A percentile compares a stretch with the other conserved stretches of the same genome.
These are phyloP conservation scores for Philopotamus ludificatus DNA, from an alignment of 1,140 invertebrate species.

Conservation along the genomic window DNA sequence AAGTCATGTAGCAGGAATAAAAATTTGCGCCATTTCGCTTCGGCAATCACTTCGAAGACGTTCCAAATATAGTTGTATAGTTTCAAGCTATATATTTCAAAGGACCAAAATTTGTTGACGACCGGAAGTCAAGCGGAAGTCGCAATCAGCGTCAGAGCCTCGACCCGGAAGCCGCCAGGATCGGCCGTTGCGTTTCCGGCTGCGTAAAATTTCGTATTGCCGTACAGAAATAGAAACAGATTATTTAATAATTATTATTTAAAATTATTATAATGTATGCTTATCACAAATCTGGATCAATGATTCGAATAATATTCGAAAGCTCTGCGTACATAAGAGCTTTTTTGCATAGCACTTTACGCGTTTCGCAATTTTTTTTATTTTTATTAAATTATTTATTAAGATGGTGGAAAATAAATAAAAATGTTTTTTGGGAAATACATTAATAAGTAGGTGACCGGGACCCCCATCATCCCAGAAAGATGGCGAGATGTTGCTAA, in stretches of 20 bases:
- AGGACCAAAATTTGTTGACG: slow-evolving; percentile 13
- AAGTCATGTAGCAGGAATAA: too few species aligned
- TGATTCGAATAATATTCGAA: neutral
- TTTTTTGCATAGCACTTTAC: too few species aligned
- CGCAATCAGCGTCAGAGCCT: slow-evolving; percentile 25
- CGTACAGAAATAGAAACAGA: neutral
- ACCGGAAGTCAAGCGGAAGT: slow-evolving; percentile 26
- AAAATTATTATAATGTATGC: neutral
- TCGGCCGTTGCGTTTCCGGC: slow-evolving; percentile 15
- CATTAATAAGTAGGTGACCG: slow-evolving; percentile 11
- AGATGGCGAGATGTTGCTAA: slow-evolving; percentile 33
- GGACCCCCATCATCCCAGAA: slow-evolving; percentile 20
- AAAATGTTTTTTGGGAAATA: slow-evolving; percentile 18
- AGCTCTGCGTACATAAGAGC: too few species aligned
- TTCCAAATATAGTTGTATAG: neutral
- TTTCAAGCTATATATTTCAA: neutral
- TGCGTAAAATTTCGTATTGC: neutral
- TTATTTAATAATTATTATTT: neutral
- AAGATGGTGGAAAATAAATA: slow-evolving; percentile 28
- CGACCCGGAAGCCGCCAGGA: slow-evolving; percentile 17
- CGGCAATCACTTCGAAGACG: neutral
- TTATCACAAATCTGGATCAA: too few species aligned
- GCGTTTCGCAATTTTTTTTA: too few species aligned
- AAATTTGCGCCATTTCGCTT: too few species aligned
- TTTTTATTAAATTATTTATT: slow-evolving; percentile 38